Base-by-base conservation (phyloP, 2,113 vertebrate species). In the Microcebus murinus region DNA sequence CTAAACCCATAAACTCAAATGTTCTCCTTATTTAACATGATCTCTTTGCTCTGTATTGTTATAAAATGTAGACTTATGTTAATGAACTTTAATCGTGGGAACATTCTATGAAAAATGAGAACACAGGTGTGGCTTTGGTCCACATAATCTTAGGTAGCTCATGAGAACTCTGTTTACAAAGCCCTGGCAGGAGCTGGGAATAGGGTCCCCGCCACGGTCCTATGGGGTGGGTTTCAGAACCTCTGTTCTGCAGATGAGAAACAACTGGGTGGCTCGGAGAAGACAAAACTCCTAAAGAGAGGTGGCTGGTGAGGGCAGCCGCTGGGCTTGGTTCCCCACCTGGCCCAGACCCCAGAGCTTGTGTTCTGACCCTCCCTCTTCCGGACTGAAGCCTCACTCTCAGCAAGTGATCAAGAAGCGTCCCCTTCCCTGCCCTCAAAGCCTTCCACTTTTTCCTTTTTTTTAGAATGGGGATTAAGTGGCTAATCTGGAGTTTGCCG, bases 201-300 rank as follows among this genome's bases (percentile, higher is more conserved):
- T 0, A 1, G 12, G 6, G 34, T 39, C 15, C 21, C 71, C 31
- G 13, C 42, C n/a, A 12, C 4, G 25, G 1, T 7, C 50, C 31
- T n/a, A 1, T 2, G 29, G 18, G 42, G 31, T 23, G 3, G 42
- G 14, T 4, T 0, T 14, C 7, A 34, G 1, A 2, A 29, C 23
- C 18, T 55, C 52, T 15, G 68, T 8, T 68, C 55, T 50, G 36
- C 79, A 85, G 36, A 1, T 3, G 15, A 80, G 23, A 29, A 39
- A 21, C 45, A n/a, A 21, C 45, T 5, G 3, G 45, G 63, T 48
- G 31, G 50, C 31, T 39, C 85, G 7, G 55, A 59, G 82, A 50
- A 45, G 39, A 48, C 2, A 31, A 27, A 39, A 14, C 25, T 50
- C 10, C 1, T 0, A 48, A 12, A 34, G n/a, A 10, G 7, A 42